Evolutionary conservation across 2,888 invertebrate species (phyloP), one percentile per base, ranked within the genome.

Genomic region (Dryadula phaetusa): DNA sequence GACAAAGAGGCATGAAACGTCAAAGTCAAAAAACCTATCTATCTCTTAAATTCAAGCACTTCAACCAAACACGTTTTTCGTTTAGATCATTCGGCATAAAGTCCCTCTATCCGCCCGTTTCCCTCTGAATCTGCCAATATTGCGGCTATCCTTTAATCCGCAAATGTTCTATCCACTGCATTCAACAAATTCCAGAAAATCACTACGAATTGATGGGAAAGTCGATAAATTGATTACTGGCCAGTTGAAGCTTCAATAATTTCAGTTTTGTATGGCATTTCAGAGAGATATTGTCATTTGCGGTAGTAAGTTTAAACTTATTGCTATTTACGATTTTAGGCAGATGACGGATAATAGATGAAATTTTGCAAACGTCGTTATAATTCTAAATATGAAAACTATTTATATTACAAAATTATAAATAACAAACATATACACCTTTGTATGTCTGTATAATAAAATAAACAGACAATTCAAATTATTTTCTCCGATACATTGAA

Each of bases 131-230:
- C 71, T 68, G 71, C 73, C 77, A 76, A 84, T 83, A 81, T 79
- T 79, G 77, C 76, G 66, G 73, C 72, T 72, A 77, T 74, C 65
- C 72, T 70, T 72, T 82, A 82, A 84, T 80, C 81, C 77, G 69
- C 74, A 76, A 79, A 81, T 76, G 74, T 75, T 76, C 64, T 47
- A 40, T 32, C 52, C 14, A 37, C 53, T 60, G 60, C 63, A 62
- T 63, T 54, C 70, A 62, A 64, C 60, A 62, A 53, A 62, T 64
- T 62, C 62, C 42, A 42, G 56, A 44, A 63, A 67, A 67, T 58
- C 49, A 44, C 46, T 42, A 34, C 42, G 40, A 52, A 58, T 60
- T 52, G 58, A 64, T 60, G 49, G 32, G 34, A 18, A 64, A 64
- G 63, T 67, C 64, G 58, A 52, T 42, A 66, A 66, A 54, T 40